Evolutionary conservation across 2,113 vertebrate species (phyloP).

Genomic region (Electrona antarctica): DNA sequence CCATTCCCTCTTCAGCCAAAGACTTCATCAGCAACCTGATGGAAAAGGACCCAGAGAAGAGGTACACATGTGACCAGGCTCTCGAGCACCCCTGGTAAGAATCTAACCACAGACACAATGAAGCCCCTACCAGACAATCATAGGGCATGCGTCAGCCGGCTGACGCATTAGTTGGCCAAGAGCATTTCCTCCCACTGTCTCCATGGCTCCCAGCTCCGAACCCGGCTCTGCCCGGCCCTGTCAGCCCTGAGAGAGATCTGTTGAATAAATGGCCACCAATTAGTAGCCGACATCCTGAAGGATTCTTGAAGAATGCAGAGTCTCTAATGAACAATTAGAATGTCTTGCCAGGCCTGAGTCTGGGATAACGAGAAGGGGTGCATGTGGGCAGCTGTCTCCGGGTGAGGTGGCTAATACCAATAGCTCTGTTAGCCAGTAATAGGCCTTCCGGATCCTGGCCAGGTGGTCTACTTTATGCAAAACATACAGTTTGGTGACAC

Average conservation of each 20-base stretch:
- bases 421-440: constrained; percentile 49
- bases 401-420: constrained; percentile 39
- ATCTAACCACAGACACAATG: constrained; percentile 11
- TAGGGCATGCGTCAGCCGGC: constrained; percentile 35
- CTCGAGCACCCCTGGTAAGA: constrained; percentile 96
- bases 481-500: constrained; percentile 42
- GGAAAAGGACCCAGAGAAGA: constrained; percentile 97
- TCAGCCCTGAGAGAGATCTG: constrained; percentile 51
- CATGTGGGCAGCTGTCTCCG: constrained; percentile 41
- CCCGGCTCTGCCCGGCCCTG: constrained; percentile 46
- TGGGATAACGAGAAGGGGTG: constrained; percentile 43
- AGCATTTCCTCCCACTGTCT: constrained; percentile 67
- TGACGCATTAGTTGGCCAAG: constrained; percentile 57
- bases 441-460: constrained; percentile 33
- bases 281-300: constrained; percentile 61
- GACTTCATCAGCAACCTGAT: constrained; percentile 95
- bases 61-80: constrained; percentile 96
- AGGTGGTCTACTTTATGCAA: constrained; percentile 47
- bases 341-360: constrained; percentile 55
- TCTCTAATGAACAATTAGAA: constrained; percentile 69
- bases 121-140: constrained; percentile 36
- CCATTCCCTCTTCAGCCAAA: constrained; percentile 83
- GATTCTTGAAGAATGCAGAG: constrained; percentile 61
- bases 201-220: constrained; percentile 58
- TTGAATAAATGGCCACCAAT: constrained; percentile 70